Conservation (phyloP, 2,797 vertebrate species). For the Molothrus ater region DNA sequence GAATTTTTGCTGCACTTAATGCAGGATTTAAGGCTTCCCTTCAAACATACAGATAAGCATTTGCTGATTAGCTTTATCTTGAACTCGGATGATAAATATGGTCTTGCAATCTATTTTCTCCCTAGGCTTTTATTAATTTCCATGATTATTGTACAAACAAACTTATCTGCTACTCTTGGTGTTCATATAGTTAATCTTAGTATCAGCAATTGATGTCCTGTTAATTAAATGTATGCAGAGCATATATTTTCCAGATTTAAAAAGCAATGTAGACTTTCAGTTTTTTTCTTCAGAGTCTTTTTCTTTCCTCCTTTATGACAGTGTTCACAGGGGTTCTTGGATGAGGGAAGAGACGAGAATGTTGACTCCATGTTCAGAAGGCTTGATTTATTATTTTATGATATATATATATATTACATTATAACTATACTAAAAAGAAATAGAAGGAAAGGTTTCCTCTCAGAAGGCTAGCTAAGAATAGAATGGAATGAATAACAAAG, state of each 20-base stretch:
- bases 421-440: too few species aligned
- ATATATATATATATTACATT: too few species aligned
- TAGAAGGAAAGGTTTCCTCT: too few species aligned
- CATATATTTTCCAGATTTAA: conserved; percentile 26
- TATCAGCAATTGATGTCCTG: neutral
- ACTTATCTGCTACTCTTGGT: conserved; percentile 17
- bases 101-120: conserved; percentile 4
- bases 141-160: neutral
- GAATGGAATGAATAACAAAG: too few species aligned
- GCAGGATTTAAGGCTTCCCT: neutral
- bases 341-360: too few species aligned
- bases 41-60: neutral
- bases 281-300: neutral
- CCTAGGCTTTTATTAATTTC: conserved; percentile 45
- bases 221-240: conserved; percentile 39
- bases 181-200: conserved; percentile 25
- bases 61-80: conserved; percentile 24
- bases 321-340: too few species aligned
- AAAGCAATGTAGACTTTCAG: neutral
- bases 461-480: too few species aligned
- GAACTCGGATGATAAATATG: conserved; percentile 6
- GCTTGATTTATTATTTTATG: too few species aligned
- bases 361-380: too few species aligned
- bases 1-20: conserved; percentile 3
- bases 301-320: neutral